A percentile compares a stretch with the other conserved stretches of the same genome.
Evolutionary conservation across 2,888 invertebrate species (phyloP).

Genomic region (Cryptus armator): DNA sequence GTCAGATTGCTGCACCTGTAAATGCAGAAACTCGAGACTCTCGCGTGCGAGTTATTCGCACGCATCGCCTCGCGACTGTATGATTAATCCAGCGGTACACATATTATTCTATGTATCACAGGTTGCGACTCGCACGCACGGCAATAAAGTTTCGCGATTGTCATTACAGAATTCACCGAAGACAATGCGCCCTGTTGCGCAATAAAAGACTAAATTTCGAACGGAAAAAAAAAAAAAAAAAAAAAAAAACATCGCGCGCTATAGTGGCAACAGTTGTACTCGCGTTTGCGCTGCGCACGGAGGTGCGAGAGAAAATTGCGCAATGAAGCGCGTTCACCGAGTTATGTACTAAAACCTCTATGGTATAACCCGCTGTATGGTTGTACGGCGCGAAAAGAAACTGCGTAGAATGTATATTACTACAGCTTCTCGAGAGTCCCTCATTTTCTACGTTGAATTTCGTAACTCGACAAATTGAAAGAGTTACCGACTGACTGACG

Average conservation of each 20-base stretch:
- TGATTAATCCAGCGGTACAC: constrained; percentile 36
- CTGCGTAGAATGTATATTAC: constrained; percentile 45
- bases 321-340: constrained; percentile 46
- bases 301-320: constrained; percentile 56
- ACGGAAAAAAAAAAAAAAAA: constrained; percentile 49
- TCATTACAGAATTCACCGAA: constrained; percentile 41
- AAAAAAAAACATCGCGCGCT: constrained; percentile 42
- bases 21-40: constrained; percentile 6
- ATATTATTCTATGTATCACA: constrained; percentile 28
- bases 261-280: constrained; percentile 5
- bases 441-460: constrained; percentile 16
- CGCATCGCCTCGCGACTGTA: constrained; percentile 27
- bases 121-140: constrained; percentile 24
- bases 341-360: constrained; percentile 28
- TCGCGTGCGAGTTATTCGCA: constrained; percentile 44
- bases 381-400: constrained; percentile 12
- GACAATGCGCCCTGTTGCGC: constrained; percentile 49
- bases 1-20: constrained; percentile 24
- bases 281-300: background rate
- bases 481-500: constrained; percentile 9
- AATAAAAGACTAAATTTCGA: constrained; percentile 52
- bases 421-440: constrained; percentile 17
- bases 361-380: background rate
- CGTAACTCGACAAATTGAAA: constrained; percentile 41
- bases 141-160: constrained; percentile 37